Evolutionary conservation across 2,113 vertebrate species (phyloP), one percentile per base, ranked within the genome.

Genomic region (Arenaria interpres): DNA sequence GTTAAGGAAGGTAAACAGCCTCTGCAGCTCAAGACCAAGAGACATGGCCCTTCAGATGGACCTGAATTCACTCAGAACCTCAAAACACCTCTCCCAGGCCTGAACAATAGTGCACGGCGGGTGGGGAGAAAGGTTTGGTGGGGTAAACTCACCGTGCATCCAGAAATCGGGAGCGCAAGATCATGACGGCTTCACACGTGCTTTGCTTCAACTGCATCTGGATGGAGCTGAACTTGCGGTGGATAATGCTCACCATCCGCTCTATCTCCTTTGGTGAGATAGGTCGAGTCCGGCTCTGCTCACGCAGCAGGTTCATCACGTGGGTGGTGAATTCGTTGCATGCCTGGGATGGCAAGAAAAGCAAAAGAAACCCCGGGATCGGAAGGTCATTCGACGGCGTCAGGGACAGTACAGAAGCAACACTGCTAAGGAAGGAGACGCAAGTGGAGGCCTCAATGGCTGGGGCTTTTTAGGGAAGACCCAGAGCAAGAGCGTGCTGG

Each of bases 221-320:
- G 98, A 99, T 99, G 98, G 99, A 99, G 98, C 99, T 99, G 98
- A 99, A 99, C 98, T 99, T 99, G 98, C 99, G 99, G 97, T 99
- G 99, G 98, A 99, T 99, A 98, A 99, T 99, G 98, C 98, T 98
- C 93, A 99, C 99, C 99, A 99, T 99, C 48, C 99, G 98, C 96
- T 99, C 99, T 7, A 99, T 99, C 98, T 99, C 99, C 97, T 99
- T 99, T 4, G 99, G 99, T 0, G 99, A 99, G 98, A 99, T 99
- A 63, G 99, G 99, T 67, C 99, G 98, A 39, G 99, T 99, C 96
- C 99, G 98, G 66, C 99, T 99, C 98, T 99, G 99, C 97, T 99
- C 99, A 9, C 99, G 98, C 97, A 99, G 97, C 80, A 99, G 99
- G 97, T 99, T 99, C 99, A 99, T 99, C 97, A 99, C 99, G 2